A percentile compares a stretch with the other conserved stretches of the same genome.
These are phyloP conservation scores for Benitochromis conjunctus DNA, from an alignment of 2,113 vertebrate species.

Conservation along the genomic window DNA sequence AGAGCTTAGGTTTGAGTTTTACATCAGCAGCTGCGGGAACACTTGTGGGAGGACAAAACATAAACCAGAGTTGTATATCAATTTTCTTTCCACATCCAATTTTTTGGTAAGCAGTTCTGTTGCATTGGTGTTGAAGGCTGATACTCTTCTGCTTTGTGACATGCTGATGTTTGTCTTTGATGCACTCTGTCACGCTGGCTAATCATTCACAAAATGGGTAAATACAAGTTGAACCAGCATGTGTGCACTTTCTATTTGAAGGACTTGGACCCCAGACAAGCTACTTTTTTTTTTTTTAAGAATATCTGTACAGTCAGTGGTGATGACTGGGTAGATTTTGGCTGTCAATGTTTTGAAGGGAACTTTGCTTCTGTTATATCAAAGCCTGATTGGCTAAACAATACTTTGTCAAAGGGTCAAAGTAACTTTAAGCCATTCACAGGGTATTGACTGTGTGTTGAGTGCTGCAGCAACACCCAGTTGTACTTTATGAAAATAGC, in stretches of 20 bases:
- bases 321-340: constrained; percentile 42
- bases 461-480: constrained; percentile 28
- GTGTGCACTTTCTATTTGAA: constrained; percentile 39
- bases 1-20: not conserved
- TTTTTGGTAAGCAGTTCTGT: not conserved
- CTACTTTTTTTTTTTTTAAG: not conserved
- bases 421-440: constrained; percentile 46
- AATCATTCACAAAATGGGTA: constrained; percentile 56
- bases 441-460: constrained; percentile 7
- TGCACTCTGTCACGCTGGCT: constrained; percentile 20
- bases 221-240: constrained; percentile 49
- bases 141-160: not conserved
- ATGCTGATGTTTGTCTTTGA: constrained; percentile 37
- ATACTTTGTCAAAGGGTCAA: constrained; percentile 56
- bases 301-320: not conserved
- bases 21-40: not conserved
- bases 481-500: constrained; percentile 61
- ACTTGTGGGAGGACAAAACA: not conserved
- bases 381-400: constrained; percentile 48
- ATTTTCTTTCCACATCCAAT: not conserved
- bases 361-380: constrained; percentile 60
- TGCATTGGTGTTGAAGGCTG: not conserved
- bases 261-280: constrained; percentile 57
- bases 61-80: not conserved
- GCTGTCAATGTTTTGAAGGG: constrained; percentile 22